These are phyloP conservation scores for Rhopalosiphum maidis DNA, from an alignment of 1,140 invertebrate species.

Conservation along the genomic window DNA sequence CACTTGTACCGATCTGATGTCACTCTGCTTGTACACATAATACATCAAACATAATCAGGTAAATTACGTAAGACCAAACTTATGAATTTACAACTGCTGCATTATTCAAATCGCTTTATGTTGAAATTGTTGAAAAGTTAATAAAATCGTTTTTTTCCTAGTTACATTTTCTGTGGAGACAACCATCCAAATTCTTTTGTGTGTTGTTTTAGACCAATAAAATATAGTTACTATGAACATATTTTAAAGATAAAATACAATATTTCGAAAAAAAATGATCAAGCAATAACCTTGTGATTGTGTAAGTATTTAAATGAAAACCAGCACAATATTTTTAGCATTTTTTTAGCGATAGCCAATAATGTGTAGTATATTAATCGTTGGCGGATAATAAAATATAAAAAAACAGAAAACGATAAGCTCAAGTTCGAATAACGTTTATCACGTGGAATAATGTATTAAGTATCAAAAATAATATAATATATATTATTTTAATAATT, in stretches of 20 bases:
- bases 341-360: background rate
- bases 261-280: background rate
- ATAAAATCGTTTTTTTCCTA: background rate
- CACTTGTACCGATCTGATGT: background rate
- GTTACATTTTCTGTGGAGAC: background rate
- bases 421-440: background rate
- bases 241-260: background rate
- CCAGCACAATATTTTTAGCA: background rate
- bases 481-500: too few relatives aligned
- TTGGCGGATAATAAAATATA: background rate
- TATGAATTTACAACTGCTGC: background rate
- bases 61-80: background rate
- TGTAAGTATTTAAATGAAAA: background rate
- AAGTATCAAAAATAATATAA: too few relatives aligned
- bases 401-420: background rate
- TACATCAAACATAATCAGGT: background rate
- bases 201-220: too few relatives aligned
- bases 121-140: background rate
- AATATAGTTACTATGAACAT: background rate
- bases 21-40: background rate
- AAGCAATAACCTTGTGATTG: background rate
- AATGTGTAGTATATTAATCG: background rate
- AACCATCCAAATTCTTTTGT: background rate
- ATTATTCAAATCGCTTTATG: background rate
- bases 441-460: background rate